Base-by-base conservation (phyloP, 1,140 invertebrate species). In the Lordiphosa clarofinis region DNA sequence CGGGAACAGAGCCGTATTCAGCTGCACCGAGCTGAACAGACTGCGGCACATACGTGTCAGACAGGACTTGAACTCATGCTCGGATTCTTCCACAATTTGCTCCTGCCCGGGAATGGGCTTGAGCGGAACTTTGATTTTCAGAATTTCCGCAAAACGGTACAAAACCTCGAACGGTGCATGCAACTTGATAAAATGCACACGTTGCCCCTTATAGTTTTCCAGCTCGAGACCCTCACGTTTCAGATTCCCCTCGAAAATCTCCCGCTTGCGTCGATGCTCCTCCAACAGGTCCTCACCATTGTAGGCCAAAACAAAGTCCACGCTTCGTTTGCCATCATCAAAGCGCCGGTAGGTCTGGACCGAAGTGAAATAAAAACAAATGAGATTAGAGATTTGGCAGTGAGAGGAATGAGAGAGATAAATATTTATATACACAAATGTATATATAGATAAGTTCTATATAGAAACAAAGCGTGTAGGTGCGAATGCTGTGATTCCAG, bases 61-160 rank as follows among this genome's bases (percentile, higher is more conserved):
- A 12, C 70, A 47, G 3, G 86, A 38, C 11, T 71, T 72, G 4
- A 87, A 58, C 13, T 84, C 63, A 33, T 59, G 65, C 40, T 59
- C 50, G 0, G 49, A 63, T 0, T 88, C 73, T 0, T 64, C 66
- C 9, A 71, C 65, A 11, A 87, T 76, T 37, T 78, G 71, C 36
- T 88, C 76, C 50, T 89, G 71, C 0, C 88, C 88, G 1, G 74
- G 72, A 64, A 66, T 84, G 2, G 56, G 35, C 90, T 94, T 95
- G 69, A 98, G 94, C 38, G 96, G 96, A 93, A 98, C 94, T 89
- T 96, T 93, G 39, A 98, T 91, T 89, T 96, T 96, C 61, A 97
- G 90, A 48, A 97, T 93, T 90, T 98, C 96, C 48, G 94, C 94
- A 89, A 97, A 97, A 69, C 94, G 91, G 55, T 92, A 92, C 24